phyloP scores from a whole-genome alignment of 2,888 invertebrate species.

The Pheosia gnoma region DNA sequence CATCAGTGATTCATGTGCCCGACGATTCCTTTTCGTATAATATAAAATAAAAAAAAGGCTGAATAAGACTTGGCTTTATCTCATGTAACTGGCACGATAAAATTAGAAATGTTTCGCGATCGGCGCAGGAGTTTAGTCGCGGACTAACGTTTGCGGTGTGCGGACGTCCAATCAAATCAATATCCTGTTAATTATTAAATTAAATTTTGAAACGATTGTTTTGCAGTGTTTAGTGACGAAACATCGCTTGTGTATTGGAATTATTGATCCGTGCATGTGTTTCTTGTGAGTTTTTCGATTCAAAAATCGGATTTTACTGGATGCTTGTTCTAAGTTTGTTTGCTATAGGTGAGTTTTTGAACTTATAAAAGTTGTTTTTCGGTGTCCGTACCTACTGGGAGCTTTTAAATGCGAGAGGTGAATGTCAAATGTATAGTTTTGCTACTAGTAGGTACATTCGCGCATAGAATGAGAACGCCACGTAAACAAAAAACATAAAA shows the following conservation, averaged over 20 bases:
- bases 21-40: slow-evolving; percentile 45
- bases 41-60: slow-evolving; percentile 69
- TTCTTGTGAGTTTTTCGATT: slow-evolving; percentile 44
- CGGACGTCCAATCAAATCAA: slow-evolving; percentile 43
- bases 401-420: neutral
- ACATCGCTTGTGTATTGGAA: slow-evolving; percentile 25
- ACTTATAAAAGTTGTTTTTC: slow-evolving; percentile 3
- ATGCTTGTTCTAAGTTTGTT: slow-evolving; percentile 54
- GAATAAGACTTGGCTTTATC: slow-evolving; percentile 79
- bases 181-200: slow-evolving; percentile 33
- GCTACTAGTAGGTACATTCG: neutral
- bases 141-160: slow-evolving; percentile 51
- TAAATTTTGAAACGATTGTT: slow-evolving; percentile 17
- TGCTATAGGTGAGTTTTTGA: slow-evolving; percentile 56
- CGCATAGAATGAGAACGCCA: neutral
- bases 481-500: neutral
- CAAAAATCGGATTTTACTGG: slow-evolving; percentile 42
- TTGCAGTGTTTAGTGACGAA: slow-evolving; percentile 41
- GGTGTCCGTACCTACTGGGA: too few relatives aligned
- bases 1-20: slow-evolving; percentile 26
- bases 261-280: slow-evolving; percentile 41
- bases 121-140: slow-evolving; percentile 53
- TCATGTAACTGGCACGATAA: slow-evolving; percentile 81
- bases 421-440: neutral
- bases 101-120: slow-evolving; percentile 72